These are phyloP conservation scores for Suncus etruscus DNA, from an alignment of 2,113 vertebrate species.

Conservation along the genomic window DNA sequence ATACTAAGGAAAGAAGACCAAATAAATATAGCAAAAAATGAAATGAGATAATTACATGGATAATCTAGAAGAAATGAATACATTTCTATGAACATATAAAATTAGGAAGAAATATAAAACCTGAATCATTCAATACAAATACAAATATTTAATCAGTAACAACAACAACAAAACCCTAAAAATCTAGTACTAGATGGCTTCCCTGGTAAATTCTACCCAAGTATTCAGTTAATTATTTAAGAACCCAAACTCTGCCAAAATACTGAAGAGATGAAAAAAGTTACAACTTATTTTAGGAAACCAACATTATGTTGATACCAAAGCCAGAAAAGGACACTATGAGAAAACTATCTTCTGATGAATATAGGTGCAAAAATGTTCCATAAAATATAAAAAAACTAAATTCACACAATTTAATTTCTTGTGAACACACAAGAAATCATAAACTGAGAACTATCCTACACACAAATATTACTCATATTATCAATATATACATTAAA, in stretches of 20 bases:
- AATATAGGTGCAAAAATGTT: background rate
- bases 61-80: background rate
- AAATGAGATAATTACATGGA: background rate
- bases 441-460: conserved; percentile 17
- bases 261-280: background rate
- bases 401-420: no score
- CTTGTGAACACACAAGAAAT: no score
- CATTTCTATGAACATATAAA: conserved; percentile 10
- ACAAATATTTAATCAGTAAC: conserved; percentile 14
- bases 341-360: background rate
- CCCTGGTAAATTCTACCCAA: background rate
- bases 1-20: background rate
- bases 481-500: no score
- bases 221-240: background rate
- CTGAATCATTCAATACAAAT: background rate
- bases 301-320: background rate
- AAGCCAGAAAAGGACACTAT: background rate
- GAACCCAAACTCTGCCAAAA: background rate
- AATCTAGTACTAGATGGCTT: background rate
- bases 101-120: background rate
- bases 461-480: no score
- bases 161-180: background rate
- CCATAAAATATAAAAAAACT: background rate
- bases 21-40: conserved; percentile 6
- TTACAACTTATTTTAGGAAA: background rate